These are phyloP conservation scores for Melanargia galathea DNA, from an alignment of 2,888 invertebrate genomes.

Conservation along the genomic window DNA sequence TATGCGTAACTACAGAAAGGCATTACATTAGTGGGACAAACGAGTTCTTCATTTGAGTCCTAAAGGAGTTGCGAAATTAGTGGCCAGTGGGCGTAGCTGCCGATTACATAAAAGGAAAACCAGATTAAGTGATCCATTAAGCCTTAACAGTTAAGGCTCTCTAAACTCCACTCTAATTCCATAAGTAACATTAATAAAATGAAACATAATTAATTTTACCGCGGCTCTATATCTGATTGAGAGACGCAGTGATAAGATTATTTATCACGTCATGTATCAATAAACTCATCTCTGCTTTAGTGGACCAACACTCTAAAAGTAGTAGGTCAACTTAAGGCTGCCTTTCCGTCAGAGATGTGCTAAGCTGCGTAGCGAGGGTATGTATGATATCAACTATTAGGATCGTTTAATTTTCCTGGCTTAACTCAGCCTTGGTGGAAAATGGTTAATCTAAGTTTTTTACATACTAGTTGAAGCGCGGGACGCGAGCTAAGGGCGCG, in stretches of 20 bases:
- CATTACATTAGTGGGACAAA: neutral
- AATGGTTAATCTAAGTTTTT: no score
- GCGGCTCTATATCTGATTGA: neutral
- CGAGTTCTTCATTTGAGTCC: neutral
- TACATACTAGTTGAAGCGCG: no score
- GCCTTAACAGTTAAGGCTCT: slow-evolving; percentile 1
- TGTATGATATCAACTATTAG: no score
- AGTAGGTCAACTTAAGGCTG: no score
- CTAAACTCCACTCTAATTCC: neutral
- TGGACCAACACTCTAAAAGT: no score
- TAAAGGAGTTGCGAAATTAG: slow-evolving; percentile 11
- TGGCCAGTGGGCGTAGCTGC: neutral
- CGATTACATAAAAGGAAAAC: slow-evolving; percentile 10
- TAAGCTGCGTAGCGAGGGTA: no score
- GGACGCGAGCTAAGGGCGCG: no score
- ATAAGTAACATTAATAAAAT: neutral
- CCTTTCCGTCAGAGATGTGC: no score
- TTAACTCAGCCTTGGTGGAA: no score
- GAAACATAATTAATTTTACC: neutral
- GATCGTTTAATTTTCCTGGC: no score
- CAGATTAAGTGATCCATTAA: slow-evolving; percentile 5
- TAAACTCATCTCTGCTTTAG: no score
- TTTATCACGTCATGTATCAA: no score
- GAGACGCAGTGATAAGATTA: neutral
- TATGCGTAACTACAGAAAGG: neutral